Evolutionary conservation across 2,797 vertebrate species (phyloP), one percentile per base, ranked within the genome.

Genomic region (Enteromius treurensis): DNA sequence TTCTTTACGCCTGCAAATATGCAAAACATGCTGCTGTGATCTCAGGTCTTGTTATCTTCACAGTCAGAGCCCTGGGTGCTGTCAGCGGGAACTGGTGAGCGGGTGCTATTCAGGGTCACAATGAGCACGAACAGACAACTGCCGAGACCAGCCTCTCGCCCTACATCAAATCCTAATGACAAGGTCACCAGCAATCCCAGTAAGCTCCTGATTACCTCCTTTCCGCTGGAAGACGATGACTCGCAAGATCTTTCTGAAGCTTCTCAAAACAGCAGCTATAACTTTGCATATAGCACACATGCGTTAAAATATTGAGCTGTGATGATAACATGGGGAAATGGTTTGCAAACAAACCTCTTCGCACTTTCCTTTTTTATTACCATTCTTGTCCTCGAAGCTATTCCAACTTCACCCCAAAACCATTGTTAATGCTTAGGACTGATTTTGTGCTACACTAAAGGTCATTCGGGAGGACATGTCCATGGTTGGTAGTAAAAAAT

Each of bases 121-220:
- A 0, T 14, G 8, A 40, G 26, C 21, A 26, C 19, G 11, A 82
- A 55, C 47, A 2, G 49, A 19, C 14, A 77, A 49, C 47, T 29
- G 64, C 45, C 1, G 6, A 65, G 37, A 62, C 32, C 2, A 51
- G 49, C 45, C 32, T 71, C 79, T 78, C 29, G 74, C 17, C 82
- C 37, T 55, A 55, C 45, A n/a, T 40, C 32, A 47, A 74, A 77
- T 86, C 77, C 77, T 55, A 15, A 53, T 34, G 65, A 77, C 21
- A 17, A 70, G 76, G 84, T 86, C 80, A 79, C 60, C 21, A 74
- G 19, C 14, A 77, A 67, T 82, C 65, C 62, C 74, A 40, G 40
- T 84, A 88, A 86, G 81, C 84, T 80, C 9, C 80, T 40, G 23
- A 65, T 86, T 84, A 84, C 65, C 53, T 69, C 34, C 19, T 79